Base-by-base conservation (phyloP, 2,797 vertebrate species). In the Echiichthys vipera region DNA sequence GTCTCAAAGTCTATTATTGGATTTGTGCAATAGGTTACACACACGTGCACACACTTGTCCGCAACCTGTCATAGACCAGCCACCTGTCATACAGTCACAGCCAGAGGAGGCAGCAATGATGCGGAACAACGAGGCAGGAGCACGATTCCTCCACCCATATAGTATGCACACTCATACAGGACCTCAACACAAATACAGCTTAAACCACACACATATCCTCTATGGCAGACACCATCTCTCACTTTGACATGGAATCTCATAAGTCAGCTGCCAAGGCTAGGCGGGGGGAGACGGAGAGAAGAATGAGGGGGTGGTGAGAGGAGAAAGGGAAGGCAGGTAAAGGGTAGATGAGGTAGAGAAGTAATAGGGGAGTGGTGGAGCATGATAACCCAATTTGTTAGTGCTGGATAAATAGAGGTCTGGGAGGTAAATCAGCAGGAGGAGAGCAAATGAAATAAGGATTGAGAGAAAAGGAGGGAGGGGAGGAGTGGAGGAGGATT, bases 361-460 rank as follows among this genome's bases (percentile, higher is more conserved):
- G 77, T 73, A 76, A 80, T 55, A 59, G 64, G 69, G 77, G 80
- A 84, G 84, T 85, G 84, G 80, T 79, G 80, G 75, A 87, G 87
- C 84, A 89, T 91, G 88, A 87, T 92, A 93, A 92, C 85, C 87
- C 86, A 91, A 92, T 92, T 92, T 93, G 90, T 94, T 93, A 91
- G 90, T 64, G 78, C 77, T 88, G 84, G 88, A 91, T 92, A 93
- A 94, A 92, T 92, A 91, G 92, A 89, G 84, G 85, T 87, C 82
- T 90, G 69, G 57, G 77, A 89, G 91, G 89, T 93, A 92, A 92
- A 93, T 93, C 91, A 92, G 79, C 66, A 71, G 0, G 20, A 84
- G 84, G 81, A 80, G 73, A 89, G 89, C 66, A 89, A 90, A 92
- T 91, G 65, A 89, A 92, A 91, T 88, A 77, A 92, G 82, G 74